These are phyloP conservation scores for Mobula hypostoma DNA, from an alignment of 2,113 vertebrate species.

Conservation along the genomic window DNA sequence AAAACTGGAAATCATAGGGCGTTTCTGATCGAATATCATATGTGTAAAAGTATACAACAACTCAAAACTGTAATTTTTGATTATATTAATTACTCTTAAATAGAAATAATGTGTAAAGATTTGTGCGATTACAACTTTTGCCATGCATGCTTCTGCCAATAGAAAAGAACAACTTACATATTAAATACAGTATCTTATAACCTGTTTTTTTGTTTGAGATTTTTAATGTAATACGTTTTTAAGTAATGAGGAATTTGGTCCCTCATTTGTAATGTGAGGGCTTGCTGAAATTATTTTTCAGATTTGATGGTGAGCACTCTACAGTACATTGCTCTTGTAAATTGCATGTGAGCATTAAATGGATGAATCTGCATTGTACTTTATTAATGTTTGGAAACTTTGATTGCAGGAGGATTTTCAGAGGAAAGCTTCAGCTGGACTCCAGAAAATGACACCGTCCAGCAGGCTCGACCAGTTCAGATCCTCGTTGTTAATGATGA, in stretches of 20 bases:
- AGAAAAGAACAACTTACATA: not conserved
- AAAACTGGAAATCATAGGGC: not conserved
- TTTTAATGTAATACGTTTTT: not conserved
- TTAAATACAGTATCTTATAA: not conserved
- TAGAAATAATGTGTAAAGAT: not conserved
- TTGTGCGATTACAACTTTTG: not conserved
- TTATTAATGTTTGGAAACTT: not conserved
- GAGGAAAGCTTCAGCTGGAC: slow-evolving; percentile 86
- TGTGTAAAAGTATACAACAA: not conserved
- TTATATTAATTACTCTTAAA: not conserved
- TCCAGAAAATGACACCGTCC: slow-evolving; percentile 84
- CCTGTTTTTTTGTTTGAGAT: not conserved
- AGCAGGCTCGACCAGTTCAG: slow-evolving; percentile 81
- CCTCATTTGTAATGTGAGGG: not conserved
- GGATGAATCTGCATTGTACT: not conserved
- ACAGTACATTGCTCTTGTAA: not conserved
- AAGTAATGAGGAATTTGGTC: not conserved
- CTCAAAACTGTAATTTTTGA: not conserved
- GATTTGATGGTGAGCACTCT: too few species aligned
- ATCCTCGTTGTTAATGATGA: slow-evolving; percentile 93
- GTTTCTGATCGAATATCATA: not conserved
- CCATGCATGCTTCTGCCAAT: not conserved
- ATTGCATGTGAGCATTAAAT: not conserved
- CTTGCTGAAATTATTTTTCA: not conserved
- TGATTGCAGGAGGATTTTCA: slow-evolving; percentile 62